Percentiles rank a stretch among this genome's conserved stretches.
phyloP scores from a whole-genome alignment of 2,888 invertebrate species.

The Drosophila atripex region DNA sequence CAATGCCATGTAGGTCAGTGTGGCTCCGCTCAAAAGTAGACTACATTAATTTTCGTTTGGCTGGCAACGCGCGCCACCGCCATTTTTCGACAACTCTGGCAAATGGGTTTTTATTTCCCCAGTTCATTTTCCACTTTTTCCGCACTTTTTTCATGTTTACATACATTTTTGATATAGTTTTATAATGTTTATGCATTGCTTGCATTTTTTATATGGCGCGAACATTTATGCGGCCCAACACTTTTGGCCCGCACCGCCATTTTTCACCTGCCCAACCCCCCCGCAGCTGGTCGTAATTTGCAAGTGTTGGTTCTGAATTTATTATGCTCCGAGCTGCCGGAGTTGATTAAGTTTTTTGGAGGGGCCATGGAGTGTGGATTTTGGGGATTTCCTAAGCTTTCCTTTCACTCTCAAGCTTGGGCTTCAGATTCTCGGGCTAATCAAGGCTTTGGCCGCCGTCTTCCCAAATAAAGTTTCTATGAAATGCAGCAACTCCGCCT shows the following conservation, averaged over 20 bases:
- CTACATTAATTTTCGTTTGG: conserved; percentile 76
- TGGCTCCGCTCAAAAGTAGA: conserved; percentile 65
- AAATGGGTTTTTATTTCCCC: conserved; percentile 59
- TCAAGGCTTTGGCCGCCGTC: not conserved
- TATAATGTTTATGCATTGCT: conserved; percentile 51
- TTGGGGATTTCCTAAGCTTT: not conserved
- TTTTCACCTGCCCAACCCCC: not conserved
- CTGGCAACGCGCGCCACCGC: conserved; percentile 34
- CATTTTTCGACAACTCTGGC: conserved; percentile 63
- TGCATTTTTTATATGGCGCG: conserved; percentile 63
- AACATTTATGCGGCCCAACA: conserved; percentile 48
- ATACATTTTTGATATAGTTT: conserved; percentile 49
- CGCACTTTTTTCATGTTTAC: conserved; percentile 40
- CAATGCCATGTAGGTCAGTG: conserved; percentile 64
- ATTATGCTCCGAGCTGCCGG: conserved; percentile 23
- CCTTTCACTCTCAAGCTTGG: not conserved
- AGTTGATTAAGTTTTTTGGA: conserved; percentile 29
- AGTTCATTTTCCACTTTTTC: conserved; percentile 5
- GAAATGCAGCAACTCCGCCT: conserved; percentile 25
- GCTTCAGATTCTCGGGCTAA: conserved; percentile 1
- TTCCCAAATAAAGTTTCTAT: conserved; percentile 1
- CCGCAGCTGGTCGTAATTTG: conserved; percentile 3
- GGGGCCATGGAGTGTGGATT: not conserved
- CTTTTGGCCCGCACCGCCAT: conserved; percentile 12
- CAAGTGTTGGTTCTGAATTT: conserved; percentile 11